A percentile compares a stretch with the other conserved stretches of the same genome.
These are phyloP conservation scores for Parazoanthus swiftii DNA, from an alignment of 92 coral and sea anemone genomes.

Conservation along the genomic window DNA sequence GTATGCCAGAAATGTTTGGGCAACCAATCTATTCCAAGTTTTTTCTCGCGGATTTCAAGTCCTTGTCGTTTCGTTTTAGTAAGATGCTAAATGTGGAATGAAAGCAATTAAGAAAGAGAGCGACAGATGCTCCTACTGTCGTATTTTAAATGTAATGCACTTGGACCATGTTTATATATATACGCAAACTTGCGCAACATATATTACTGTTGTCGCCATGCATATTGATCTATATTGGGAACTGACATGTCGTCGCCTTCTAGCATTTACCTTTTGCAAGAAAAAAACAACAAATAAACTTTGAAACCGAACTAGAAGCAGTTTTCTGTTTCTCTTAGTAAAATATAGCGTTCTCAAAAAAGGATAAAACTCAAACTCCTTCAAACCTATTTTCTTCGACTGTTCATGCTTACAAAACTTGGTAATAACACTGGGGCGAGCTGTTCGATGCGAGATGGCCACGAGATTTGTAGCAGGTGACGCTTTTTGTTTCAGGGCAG, in stretches of 20 bases:
- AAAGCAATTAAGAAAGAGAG: neutral
- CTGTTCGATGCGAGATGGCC: too few relatives aligned
- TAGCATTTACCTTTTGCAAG: neutral
- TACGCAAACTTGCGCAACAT: neutral
- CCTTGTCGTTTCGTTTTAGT: neutral
- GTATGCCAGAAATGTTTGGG: neutral
- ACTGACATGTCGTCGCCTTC: neutral
- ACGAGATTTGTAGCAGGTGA: too few relatives aligned
- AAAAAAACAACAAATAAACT: too few relatives aligned
- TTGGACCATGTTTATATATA: too few relatives aligned
- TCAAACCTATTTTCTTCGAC: too few relatives aligned
- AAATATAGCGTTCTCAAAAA: too few relatives aligned
- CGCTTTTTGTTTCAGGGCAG: too few relatives aligned
- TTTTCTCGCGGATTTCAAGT: too few relatives aligned
- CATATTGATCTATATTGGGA: neutral
- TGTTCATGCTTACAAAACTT: too few relatives aligned
- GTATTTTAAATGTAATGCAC: neutral
- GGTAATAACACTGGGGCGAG: too few relatives aligned
- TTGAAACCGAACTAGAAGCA: neutral
- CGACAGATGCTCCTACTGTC: neutral
- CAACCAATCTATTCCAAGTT: neutral
- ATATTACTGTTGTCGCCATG: too few relatives aligned
- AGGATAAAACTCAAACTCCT: too few relatives aligned
- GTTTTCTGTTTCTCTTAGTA: neutral
- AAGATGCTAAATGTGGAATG: neutral